Base-by-base conservation (phyloP, 53 echinoderm and acorn worm species). In the Hippasteria phrygiana region DNA sequence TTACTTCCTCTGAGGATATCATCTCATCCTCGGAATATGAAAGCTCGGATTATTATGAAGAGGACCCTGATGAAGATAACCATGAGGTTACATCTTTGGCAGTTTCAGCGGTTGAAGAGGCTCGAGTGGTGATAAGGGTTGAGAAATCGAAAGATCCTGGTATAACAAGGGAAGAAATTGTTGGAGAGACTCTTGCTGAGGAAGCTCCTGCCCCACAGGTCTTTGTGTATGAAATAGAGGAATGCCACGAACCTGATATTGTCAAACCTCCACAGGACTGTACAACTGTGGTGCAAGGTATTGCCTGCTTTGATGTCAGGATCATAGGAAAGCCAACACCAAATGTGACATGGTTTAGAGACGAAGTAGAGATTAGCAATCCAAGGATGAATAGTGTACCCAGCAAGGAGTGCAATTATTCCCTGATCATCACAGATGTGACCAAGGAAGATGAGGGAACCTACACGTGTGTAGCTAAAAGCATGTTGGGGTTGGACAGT, bases 181-280 rank as follows among this genome's bases (percentile, higher is more conserved):
- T 82, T 26, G 24, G 65, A 42, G 66, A 82, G 28, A 66, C 43
- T 33, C 59, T 29, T 17, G 35, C 24, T 55, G 38, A 79, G 62
- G 65, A 45, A 27, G 5, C 45, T 48, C 26, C 51, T 14, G 24
- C 46, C 37, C 50, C 28, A 32, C 36, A 71, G 36, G 67, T 51
- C 4, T 35, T 35, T 34, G 8, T 85, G 54, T 70, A 85, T 71
- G 71, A 41, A 33, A 16, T 51, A 22, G 51, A 71, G 69, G 85
- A 85, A 47, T 85, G 34, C 50, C 69, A 64, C 34, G 71, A 85
- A 47, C 94, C 99, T 0, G 90, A 88, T 37, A 94, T 99, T 70
- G 78, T 93, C 13, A 99, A 94, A 88, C 96, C 96, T 29, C 93
- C 96, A 31, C 91, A 96, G 18, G 96, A 99, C 75, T 94, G 96